Evolutionary conservation across 2,888 invertebrate species (phyloP).

Genomic region (Metalampra italica): DNA sequence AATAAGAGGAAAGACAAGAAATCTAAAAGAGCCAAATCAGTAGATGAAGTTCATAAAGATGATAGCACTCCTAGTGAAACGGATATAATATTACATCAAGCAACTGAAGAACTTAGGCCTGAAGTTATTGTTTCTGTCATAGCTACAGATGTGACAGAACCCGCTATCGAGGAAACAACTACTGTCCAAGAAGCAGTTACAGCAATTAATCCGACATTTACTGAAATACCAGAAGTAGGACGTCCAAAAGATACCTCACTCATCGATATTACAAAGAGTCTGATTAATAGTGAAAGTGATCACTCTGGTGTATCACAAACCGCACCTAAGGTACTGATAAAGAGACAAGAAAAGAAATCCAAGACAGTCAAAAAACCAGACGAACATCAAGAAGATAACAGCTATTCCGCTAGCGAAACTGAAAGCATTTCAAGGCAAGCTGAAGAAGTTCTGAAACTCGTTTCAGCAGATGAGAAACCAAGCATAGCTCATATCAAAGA

Average conservation of each 20-base stretch:
- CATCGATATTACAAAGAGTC: background rate
- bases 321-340: background rate
- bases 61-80: background rate
- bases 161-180: background rate
- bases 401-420: background rate
- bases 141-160: background rate
- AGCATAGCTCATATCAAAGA: too few species aligned
- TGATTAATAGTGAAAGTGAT: constrained; percentile 14
- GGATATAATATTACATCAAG: background rate
- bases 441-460: too few species aligned
- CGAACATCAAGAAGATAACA: background rate
- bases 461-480: too few species aligned
- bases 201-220: background rate
- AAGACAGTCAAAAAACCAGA: background rate
- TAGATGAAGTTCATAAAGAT: background rate
- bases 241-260: background rate
- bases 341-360: background rate
- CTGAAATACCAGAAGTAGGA: background rate
- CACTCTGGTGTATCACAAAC: constrained; percentile 5
- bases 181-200: background rate
- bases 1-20: constrained; percentile 13
- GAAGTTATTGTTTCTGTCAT: background rate
- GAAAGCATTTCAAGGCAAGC: background rate
- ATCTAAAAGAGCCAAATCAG: constrained; percentile 1
- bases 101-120: background rate